Conservation (phyloP, 2,797 vertebrate genomes). For the Sebastes aleutianus region DNA sequence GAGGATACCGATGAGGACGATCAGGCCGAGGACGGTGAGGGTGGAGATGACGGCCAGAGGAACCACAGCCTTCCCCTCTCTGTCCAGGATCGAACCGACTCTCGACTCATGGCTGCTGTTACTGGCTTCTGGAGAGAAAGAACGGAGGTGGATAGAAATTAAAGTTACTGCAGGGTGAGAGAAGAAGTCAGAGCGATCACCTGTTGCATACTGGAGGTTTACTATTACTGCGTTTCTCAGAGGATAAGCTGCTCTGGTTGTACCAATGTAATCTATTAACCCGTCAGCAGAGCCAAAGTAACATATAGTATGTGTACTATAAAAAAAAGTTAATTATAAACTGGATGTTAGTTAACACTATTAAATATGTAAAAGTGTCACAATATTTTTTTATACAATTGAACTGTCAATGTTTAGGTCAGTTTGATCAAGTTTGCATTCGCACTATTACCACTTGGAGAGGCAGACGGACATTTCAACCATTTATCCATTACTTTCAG, state of each 20-base stretch:
- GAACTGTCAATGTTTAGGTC: not conserved
- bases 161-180: not conserved
- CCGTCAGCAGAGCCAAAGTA: too few species aligned
- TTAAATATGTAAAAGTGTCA: not conserved
- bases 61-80: conserved; percentile 88
- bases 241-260: not conserved
- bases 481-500: not conserved
- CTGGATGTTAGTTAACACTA: not conserved
- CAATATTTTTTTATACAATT: not conserved
- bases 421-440: not conserved
- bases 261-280: not conserved
- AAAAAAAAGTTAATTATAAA: not conserved
- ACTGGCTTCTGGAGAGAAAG: conserved; percentile 88
- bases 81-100: conserved; percentile 88
- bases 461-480: not conserved
- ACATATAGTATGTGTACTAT: too few species aligned
- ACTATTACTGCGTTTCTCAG: not conserved
- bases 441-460: not conserved
- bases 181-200: not conserved
- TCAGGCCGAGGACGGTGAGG: conserved; percentile 91
- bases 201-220: not conserved
- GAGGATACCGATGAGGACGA: conserved; percentile 93
- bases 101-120: conserved; percentile 98
- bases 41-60: conserved; percentile 95
- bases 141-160: conserved; percentile 37